Evolutionary conservation across 2,888 invertebrate species (phyloP), one percentile per base, ranked within the genome.

Genomic region (Drymonia ruficornis): DNA sequence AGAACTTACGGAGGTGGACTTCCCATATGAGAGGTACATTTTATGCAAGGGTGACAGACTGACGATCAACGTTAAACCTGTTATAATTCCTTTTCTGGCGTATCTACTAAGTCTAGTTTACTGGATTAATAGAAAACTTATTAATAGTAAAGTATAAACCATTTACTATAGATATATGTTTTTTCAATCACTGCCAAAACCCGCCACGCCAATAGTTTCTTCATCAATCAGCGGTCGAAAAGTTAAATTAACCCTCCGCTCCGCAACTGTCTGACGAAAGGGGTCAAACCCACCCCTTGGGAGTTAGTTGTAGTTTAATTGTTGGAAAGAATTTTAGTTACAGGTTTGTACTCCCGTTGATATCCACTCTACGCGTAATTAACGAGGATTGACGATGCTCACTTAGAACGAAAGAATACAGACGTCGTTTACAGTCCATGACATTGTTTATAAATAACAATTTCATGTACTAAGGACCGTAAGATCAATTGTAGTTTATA

Each of bases 161-260:
- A 13, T 36, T 36, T 36, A n/a, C n/a, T n/a, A n/a, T 13, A 23
- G 23, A 23, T 7, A 36, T 36, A 36, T n/a, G 11, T 61, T 63
- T 69, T 65, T 65, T 57, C 67, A 64, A 63, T 63, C 56, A 56
- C n/a, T 36, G 16, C 57, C 29, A 72, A 23, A 7, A 23, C 23
- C 6, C 23, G 61, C 49, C 54, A 12, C 23, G 61, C 49, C 54
- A 12, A 18, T 43, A 43, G 43, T 66, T 63, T 67, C 63, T 58
- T 53, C 61, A 70, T 69, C 70, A 57, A 71, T 70, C 70, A 70
- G 65, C 57, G 72, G 72, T 58, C 64, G 60, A 51, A 56, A 70
- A 70, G 65, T 70, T 70, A 67, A 67, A 72, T 70, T 72, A 72
- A 59, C 47, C 55, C 52, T 50, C 43, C 43, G 18, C 34, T 57